A percentile compares a stretch with the other conserved stretches of the same genome.
Evolutionary conservation across 2,113 vertebrate species (phyloP).

Genomic region (Natator depressus): DNA sequence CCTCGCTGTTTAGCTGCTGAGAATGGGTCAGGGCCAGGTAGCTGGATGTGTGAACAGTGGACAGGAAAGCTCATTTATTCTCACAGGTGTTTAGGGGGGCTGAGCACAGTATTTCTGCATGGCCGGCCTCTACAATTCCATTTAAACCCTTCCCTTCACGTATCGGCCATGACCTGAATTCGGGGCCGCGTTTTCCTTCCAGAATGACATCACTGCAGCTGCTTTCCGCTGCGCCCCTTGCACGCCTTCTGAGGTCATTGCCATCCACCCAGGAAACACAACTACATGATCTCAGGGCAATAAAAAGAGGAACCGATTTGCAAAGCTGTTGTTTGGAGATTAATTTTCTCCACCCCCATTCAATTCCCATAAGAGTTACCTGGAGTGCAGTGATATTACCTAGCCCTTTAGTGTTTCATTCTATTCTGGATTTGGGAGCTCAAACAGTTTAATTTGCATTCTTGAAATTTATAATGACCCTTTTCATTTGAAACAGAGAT

Average conservation of each 20-base stretch:
- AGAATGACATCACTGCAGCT: neutral
- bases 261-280: neutral
- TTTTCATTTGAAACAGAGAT: neutral
- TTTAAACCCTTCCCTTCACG: rapidly evolving
- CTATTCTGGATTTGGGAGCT: neutral
- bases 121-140: rapidly evolving
- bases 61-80: rapidly evolving
- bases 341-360: neutral
- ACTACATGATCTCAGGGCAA: neutral
- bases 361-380: neutral
- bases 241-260: rapidly evolving
- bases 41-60: rapidly evolving
- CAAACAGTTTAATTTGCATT: too few species aligned
- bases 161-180: rapidly evolving
- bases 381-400: rapidly evolving
- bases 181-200: rapidly evolving
- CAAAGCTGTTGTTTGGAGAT: neutral
- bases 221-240: rapidly evolving
- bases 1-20: neutral
- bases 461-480: neutral
- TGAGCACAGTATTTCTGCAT: neutral
- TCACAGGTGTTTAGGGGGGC: rapidly evolving
- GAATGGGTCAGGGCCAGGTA: neutral
- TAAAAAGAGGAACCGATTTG: rapidly evolving
- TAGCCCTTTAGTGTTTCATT: neutral